phyloP scores from a whole-genome alignment of 2,888 invertebrate species.

The Chalcosyrphus nemorum region DNA sequence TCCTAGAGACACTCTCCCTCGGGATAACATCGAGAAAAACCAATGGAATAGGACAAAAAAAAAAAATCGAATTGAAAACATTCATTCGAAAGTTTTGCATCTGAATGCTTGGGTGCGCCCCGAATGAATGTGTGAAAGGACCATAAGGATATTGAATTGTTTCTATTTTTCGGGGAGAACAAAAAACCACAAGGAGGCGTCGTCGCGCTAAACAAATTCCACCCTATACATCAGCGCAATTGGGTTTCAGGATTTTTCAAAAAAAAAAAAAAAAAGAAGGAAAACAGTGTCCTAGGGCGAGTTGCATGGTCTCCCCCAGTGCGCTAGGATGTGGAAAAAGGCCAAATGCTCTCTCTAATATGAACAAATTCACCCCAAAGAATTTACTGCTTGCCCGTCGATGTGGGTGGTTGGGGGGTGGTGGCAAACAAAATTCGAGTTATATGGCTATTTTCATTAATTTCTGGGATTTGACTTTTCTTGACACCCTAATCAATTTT shows the following conservation, averaged over 20 bases:
- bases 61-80: slow-evolving; percentile 34
- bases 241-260: slow-evolving; percentile 51
- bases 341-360: slow-evolving; percentile 53
- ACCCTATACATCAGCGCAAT: slow-evolving; percentile 61
- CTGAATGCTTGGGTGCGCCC: slow-evolving; percentile 26
- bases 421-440: slow-evolving; percentile 34
- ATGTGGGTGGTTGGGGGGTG: not conserved
- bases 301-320: slow-evolving; percentile 11
- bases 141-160: slow-evolving; percentile 70
- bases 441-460: slow-evolving; percentile 65
- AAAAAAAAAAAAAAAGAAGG: too few species aligned
- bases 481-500: slow-evolving; percentile 68
- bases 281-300: slow-evolving; percentile 51
- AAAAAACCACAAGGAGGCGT: slow-evolving; percentile 67
- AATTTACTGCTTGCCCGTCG: not conserved
- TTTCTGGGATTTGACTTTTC: slow-evolving; percentile 63
- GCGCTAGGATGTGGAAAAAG: slow-evolving; percentile 33
- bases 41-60: slow-evolving; percentile 4
- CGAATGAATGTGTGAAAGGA: slow-evolving; percentile 50
- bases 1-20: slow-evolving; percentile 20
- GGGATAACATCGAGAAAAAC: slow-evolving; percentile 14
- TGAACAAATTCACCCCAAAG: slow-evolving; percentile 50
- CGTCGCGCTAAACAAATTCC: slow-evolving; percentile 66
- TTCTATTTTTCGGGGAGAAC: slow-evolving; percentile 50
- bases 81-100: slow-evolving; percentile 55